phyloP scores from a whole-genome alignment of 1,140 invertebrate species.

The Bombus confusus region DNA sequence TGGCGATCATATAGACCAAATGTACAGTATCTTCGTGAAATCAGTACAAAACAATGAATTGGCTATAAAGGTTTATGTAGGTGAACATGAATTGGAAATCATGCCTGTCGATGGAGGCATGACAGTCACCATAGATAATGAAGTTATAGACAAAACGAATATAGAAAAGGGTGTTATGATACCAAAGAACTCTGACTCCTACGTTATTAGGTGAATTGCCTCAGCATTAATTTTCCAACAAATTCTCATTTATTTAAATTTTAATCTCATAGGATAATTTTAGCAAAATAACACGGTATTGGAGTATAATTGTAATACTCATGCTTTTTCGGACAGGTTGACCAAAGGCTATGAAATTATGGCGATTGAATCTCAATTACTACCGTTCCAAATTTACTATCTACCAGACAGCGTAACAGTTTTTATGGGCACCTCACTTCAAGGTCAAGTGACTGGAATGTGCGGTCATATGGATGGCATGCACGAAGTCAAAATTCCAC shows the following conservation, averaged over 20 bases:
- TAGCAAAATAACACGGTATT: not conserved
- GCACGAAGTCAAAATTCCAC: conserved; percentile 42
- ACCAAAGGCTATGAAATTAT: conserved; percentile 49
- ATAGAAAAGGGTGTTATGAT: conserved; percentile 51
- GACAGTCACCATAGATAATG: conserved; percentile 57
- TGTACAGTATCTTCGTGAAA: conserved; percentile 68
- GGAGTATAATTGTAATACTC: not conserved
- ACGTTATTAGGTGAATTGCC: conserved; percentile 59
- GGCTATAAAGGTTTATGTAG: conserved; percentile 55
- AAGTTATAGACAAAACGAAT: conserved; percentile 48
- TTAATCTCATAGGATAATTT: not conserved
- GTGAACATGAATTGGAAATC: conserved; percentile 61
- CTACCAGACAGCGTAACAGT: conserved; percentile 55
- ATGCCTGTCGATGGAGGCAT: conserved; percentile 26
- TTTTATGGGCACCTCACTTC: conserved; percentile 33
- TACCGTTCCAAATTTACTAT: conserved; percentile 45
- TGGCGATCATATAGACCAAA: conserved; percentile 55
- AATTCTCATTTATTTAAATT: not conserved
- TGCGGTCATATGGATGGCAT: conserved; percentile 65
- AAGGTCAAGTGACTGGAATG: conserved; percentile 61
- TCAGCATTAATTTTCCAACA: not conserved
- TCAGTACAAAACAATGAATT: conserved; percentile 52
- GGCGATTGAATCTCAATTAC: conserved; percentile 38
- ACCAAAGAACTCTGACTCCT: conserved; percentile 43
- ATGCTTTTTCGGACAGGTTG: conserved; percentile 40